Base-by-base conservation (phyloP, 2,888 invertebrate species). In the Athetis lepigone region DNA sequence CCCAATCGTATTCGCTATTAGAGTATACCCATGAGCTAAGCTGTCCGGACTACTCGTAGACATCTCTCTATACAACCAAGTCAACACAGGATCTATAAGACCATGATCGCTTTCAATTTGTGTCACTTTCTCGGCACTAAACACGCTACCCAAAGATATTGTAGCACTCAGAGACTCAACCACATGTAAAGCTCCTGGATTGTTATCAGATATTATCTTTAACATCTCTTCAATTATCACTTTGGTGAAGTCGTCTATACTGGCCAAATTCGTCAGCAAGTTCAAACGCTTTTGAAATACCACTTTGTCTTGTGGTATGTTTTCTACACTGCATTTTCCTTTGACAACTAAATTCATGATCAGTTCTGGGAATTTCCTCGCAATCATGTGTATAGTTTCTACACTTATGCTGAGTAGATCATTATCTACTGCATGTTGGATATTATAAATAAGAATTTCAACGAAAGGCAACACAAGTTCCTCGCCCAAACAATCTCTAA, bases 401-500 rank as follows among this genome's bases (percentile, higher is more conserved):
- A 96, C 90, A 66, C 95, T 92, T 0, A 92, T 84, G 56, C 85
- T 87, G 19, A 95, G 88, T 16, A 96, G 77, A n/a, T 92, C 89
- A 55, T 89, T 85, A 11, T 94, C 90, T 64, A 89, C 88, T 13
- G 91, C 90, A 63, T 88, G 83, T 57, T 95, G 94, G 18, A 96
- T 86, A 57, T 95, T 92, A 50, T 93, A 86, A 8, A 93, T 91
- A 40, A 97, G 87, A 65, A 93, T 87, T 70, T 95, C 92, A 60
- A 96, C 95, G 60, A 96, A 89, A n/a, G 90, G 90, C 42, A 91
- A 72, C 11, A 96, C 93, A 39, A 96, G 88, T 40, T 95, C 90
- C 19, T 84, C 68, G 23, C 93, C 89, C 52, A 97, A 77, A 46
- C 88, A 89, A 65, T 91, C 85, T 46, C 89, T 93, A 9, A 96